Evolutionary conservation across 2,888 invertebrate genomes (phyloP), one percentile per base, ranked within the genome.

Genomic region (Acanthosepion pharaonis): DNA sequence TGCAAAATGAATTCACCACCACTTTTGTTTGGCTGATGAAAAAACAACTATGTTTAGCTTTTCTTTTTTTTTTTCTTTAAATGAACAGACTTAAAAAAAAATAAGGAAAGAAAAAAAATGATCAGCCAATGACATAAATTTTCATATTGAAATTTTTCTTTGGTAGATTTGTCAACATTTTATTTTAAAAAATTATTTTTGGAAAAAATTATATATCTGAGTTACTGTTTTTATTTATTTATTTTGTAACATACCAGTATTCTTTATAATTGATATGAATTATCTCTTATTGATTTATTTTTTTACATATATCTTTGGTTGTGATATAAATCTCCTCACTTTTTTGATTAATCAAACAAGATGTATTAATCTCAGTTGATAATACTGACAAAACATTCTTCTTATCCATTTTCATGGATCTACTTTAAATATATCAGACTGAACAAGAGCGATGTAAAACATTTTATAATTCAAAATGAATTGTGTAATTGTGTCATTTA

Each of bases 151-250:
- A 78, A 78, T n/a, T 18, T 78, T 78, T 78, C 28, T 78, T 78
- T 6, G 78, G n/a, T 78, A 78, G 78, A 78, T 78, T n/a, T 78
- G n/a, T 78, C n/a, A 33, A 78, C 78, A 78, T 18, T 78, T 78
- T n/a, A 78, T 15, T 33, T 15, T n/a, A 78, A 78, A 78, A 78
- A n/a, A 78, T 78, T 78, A 78, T 78, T 78, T 78, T 78, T 78
- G 78, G 78, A 78, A 78, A 78, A 78, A 78, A 78, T 78, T 78
- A 78, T 78, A 78, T 78, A 78, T 78, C 78, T 78, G 78, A 78
- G 78, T 78, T 78, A 78, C n/a, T 78, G n/a, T 78, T 78, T 78
- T 78, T 9, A 42, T 42, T 42, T 78, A 15, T 78, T 6, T 64
- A 25, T 64, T 23, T 78, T 78, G 18, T 78, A 78, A 78, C n/a